These are phyloP conservation scores for Mola mola DNA, from an alignment of 2,113 vertebrate genomes.

Conservation along the genomic window DNA sequence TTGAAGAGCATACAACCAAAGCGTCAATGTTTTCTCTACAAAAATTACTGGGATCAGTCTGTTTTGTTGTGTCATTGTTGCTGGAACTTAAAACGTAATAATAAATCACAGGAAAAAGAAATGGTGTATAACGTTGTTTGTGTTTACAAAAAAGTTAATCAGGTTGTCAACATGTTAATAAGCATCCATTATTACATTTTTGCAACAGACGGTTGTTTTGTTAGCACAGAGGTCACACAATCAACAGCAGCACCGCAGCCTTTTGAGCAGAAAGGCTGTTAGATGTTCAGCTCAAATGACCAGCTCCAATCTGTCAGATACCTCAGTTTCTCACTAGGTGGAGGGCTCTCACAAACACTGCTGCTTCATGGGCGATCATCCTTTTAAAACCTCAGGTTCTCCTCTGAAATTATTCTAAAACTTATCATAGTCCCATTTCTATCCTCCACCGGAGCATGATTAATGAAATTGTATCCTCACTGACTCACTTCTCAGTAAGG, in stretches of 20 bases:
- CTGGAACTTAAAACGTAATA: conserved; percentile 57
- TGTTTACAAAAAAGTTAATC: neutral
- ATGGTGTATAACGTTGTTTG: neutral
- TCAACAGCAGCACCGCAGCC: too few species aligned
- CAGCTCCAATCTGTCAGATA: neutral
- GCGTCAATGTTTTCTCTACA: conserved; percentile 47
- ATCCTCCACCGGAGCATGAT: conserved; percentile 1
- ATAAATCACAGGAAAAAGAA: conserved; percentile 56
- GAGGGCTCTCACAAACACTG: conserved; percentile 27
- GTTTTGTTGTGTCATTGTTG: conserved; percentile 62
- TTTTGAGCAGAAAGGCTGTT: too few species aligned
- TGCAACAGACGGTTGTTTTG: too few species aligned
- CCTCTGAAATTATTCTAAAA: too few species aligned
- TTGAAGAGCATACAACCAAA: conserved; percentile 64
- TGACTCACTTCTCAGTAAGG: neutral
- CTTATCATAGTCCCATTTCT: too few species aligned
- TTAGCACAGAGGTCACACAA: too few species aligned
- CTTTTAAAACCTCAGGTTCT: neutral
- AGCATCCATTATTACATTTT: too few species aligned
- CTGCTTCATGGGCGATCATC: neutral
- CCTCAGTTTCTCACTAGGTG: conserved; percentile 36
- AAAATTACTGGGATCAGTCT: conserved; percentile 42
- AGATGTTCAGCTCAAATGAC: neutral
- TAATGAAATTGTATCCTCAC: neutral
- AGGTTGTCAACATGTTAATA: too few species aligned